Conservation (phyloP, 2,797 vertebrate genomes). For the Xenopus petersii region DNA sequence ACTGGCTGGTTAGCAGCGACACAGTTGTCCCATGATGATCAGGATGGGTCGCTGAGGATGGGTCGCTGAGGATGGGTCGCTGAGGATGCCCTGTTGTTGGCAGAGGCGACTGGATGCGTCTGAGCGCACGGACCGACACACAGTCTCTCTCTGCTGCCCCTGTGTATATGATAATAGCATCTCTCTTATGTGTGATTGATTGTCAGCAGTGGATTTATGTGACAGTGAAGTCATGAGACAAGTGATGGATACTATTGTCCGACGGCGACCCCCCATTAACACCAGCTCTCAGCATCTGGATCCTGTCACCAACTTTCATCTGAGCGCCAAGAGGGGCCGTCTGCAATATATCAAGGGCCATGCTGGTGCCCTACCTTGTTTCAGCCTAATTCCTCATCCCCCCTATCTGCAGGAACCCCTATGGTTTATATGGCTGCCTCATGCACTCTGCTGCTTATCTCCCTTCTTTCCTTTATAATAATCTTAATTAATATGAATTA, state of each 20-base stretch:
- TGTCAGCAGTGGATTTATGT: slow-evolving; percentile 75
- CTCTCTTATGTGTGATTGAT: slow-evolving; percentile 78
- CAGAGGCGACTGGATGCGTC: not conserved
- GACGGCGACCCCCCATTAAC: slow-evolving; percentile 89
- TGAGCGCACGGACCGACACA: slow-evolving; percentile 59
- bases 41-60: too few species aligned
- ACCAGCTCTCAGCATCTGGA: slow-evolving; percentile 88
- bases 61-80: too few species aligned
- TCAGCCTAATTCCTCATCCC: slow-evolving; percentile 69
- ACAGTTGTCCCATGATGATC: too few species aligned
- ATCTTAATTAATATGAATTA: slow-evolving; percentile 76
- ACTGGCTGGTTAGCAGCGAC: not conserved
- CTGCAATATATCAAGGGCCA: slow-evolving; percentile 73
- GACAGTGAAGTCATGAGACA: slow-evolving; percentile 82
- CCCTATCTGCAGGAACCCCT: slow-evolving; percentile 66
- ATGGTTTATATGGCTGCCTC: slow-evolving; percentile 75
- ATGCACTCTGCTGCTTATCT: slow-evolving; percentile 78
- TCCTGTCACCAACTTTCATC: slow-evolving; percentile 75
- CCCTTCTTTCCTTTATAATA: slow-evolving; percentile 60
- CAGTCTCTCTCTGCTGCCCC: slow-evolving; percentile 58
- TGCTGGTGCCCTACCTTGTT: slow-evolving; percentile 64
- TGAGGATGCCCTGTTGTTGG: too few species aligned
- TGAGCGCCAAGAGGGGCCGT: slow-evolving; percentile 70
- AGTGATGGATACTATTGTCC: slow-evolving; percentile 90
- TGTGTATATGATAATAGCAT: slow-evolving; percentile 81